These are phyloP conservation scores for Panthera tigris DNA, from an alignment of 2,113 vertebrate genomes.

Conservation along the genomic window DNA sequence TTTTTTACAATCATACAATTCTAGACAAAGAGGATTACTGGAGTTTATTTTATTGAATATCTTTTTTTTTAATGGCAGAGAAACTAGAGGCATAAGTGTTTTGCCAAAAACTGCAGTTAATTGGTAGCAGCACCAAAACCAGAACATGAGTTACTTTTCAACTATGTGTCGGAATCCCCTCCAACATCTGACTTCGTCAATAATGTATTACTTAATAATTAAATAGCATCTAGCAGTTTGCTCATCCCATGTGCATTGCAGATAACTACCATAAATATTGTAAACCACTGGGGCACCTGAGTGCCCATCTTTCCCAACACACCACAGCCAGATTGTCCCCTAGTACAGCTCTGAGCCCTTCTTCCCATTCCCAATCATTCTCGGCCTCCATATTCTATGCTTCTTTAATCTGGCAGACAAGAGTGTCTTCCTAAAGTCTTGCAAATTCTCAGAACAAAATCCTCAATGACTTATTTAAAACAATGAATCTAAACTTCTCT, in stretches of 20 bases:
- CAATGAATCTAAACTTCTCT: neutral
- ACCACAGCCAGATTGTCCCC: neutral
- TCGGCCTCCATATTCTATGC: neutral
- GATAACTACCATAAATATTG: neutral
- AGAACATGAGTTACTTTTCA: neutral
- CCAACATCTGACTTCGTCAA: neutral
- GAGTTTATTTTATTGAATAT: neutral
- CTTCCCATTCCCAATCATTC: neutral
- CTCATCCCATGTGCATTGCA: neutral
- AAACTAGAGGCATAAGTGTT: neutral
- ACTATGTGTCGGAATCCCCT: neutral
- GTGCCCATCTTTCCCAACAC: neutral
- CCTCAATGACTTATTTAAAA: neutral
- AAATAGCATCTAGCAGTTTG: neutral
- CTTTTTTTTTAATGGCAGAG: neutral
- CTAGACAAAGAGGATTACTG: neutral
- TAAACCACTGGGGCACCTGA: neutral
- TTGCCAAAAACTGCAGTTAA: neutral
- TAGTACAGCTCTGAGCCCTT: neutral
- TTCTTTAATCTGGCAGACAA: neutral
- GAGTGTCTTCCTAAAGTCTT: neutral
- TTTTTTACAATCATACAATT: neutral
- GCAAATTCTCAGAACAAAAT: neutral
- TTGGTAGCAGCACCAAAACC: neutral
- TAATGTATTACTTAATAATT: neutral